These are phyloP conservation scores for Metridium senile DNA, from an alignment of 92 coral and sea anemone genomes.

Conservation along the genomic window DNA sequence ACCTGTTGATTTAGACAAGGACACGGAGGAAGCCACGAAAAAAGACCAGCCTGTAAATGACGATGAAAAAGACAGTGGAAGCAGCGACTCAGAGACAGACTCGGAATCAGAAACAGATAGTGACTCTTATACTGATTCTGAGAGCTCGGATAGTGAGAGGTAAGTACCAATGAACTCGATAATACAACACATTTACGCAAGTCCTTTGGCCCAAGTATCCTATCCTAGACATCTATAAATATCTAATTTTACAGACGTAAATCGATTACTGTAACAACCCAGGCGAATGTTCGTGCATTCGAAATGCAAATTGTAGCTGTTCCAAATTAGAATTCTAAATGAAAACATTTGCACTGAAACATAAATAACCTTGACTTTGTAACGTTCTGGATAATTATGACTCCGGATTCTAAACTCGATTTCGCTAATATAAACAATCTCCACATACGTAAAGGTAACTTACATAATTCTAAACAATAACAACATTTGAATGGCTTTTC, in stretches of 20 bases:
- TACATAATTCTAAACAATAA: constrained; percentile 17
- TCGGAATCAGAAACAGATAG: constrained; percentile 53
- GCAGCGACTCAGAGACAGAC: constrained; percentile 39
- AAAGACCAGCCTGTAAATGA: constrained; percentile 37
- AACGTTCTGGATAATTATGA: not conserved
- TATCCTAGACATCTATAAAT: too few relatives aligned
- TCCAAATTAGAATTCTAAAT: not conserved
- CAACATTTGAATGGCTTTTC: constrained; percentile 13
- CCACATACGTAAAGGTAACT: not conserved
- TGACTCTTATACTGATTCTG: constrained; percentile 30
- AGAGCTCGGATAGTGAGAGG: constrained; percentile 41
- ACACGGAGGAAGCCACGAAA: constrained; percentile 30
- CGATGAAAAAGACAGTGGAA: constrained; percentile 13
- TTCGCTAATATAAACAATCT: not conserved
- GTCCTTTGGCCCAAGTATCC: not conserved
- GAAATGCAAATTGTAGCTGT: too few relatives aligned
- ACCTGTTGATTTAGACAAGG: constrained; percentile 39
- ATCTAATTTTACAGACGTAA: too few relatives aligned
- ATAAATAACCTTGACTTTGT: not conserved
- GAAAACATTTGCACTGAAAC: not conserved
- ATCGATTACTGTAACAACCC: not conserved
- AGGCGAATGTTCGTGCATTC: not conserved
- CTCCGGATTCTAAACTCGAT: not conserved
- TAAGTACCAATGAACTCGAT: constrained; percentile 4
- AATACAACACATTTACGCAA: not conserved